Evolutionary conservation across 2,113 vertebrate genomes (phyloP).

Genomic region (Oryzias celebensis): DNA sequence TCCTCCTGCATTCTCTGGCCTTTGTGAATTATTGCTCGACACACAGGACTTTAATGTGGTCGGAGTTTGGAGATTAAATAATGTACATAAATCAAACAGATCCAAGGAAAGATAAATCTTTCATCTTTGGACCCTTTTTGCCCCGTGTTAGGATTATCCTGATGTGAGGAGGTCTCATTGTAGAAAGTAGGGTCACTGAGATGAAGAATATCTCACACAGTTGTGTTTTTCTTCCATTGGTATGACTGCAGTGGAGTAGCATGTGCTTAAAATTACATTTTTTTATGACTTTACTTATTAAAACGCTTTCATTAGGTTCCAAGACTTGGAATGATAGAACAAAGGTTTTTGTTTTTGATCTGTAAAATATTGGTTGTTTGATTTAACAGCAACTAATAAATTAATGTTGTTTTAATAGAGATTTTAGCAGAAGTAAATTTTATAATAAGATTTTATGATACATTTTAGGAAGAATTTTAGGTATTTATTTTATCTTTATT

Average conservation of each 20-base stretch:
- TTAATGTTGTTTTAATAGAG: conserved; percentile 8
- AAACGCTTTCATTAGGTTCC: conserved; percentile 21
- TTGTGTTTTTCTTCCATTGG: conserved; percentile 41
- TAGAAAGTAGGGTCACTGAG: conserved; percentile 53
- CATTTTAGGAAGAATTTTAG: too few relatives aligned
- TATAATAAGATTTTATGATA: too few relatives aligned
- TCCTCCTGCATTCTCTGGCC: conserved; percentile 58
- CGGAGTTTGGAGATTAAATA: conserved; percentile 75
- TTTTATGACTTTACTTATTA: conserved; percentile 38
- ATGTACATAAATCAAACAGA: conserved; percentile 69
- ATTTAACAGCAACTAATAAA: conserved; percentile 22
- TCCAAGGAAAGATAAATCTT: conserved; percentile 65
- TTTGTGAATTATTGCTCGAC: conserved; percentile 63
- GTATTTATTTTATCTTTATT: too few relatives aligned
- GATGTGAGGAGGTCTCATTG: conserved; percentile 39
- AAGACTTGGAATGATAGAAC: conserved; percentile 34
- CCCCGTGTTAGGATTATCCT: conserved; percentile 37
- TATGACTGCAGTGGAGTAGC: conserved; percentile 35
- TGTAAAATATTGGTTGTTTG: conserved; percentile 6
- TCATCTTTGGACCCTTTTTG: conserved; percentile 53
- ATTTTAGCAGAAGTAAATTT: background rate
- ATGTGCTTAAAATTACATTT: conserved; percentile 39
- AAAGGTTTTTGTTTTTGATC: conserved; percentile 15
- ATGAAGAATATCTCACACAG: conserved; percentile 39
- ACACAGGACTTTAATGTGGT: conserved; percentile 69